Base-by-base conservation (phyloP, 2,888 invertebrate genomes). In the Ethmia dodecea region DNA sequence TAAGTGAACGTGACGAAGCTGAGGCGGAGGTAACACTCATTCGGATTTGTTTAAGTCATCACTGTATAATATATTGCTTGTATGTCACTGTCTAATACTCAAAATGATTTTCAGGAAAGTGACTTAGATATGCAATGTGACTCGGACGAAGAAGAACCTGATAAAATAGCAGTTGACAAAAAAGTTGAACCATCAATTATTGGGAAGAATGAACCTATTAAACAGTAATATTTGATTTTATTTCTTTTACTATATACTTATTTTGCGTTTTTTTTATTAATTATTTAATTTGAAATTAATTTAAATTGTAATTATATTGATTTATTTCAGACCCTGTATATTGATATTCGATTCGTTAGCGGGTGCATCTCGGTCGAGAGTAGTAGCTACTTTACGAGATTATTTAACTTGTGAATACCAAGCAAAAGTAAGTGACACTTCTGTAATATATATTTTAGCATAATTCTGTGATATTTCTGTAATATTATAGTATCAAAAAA, bases 301-400 rank as follows among this genome's bases (percentile, higher is more conserved):
- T n/a, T n/a, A n/a, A n/a, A n/a, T n/a, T n/a, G n/a, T n/a, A n/a
- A n/a, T n/a, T n/a, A n/a, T n/a, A n/a, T n/a, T n/a, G n/a, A n/a
- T n/a, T 52, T 42, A 51, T 89, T 90, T 43, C 84, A 95, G 95
- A 58, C 96, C 98, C 0, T 95, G 97, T 68, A 96, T 99, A 60
- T 83, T 99, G 40, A 94, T 99, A 62, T 98, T 98, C 74, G 98
- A 99, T 80, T 99, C 98, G 0, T 79, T 99, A 56, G 92, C 93
- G 47, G 93, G 94, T 5, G 92, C 93, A 2, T 92, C 93, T 27
- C 88, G 97, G 58, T 90, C 92, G 22, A 89, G 94, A 41, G 95
- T 97, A 11, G 95, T 96, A 11, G 94, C 95, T 6, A 97, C 96
- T 0, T 83, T 98, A 38, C 88, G 98, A 44, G 98, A 98, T 70